Evolutionary conservation across 2,113 vertebrate species (phyloP).

Genomic region (Zapornia atra): DNA sequence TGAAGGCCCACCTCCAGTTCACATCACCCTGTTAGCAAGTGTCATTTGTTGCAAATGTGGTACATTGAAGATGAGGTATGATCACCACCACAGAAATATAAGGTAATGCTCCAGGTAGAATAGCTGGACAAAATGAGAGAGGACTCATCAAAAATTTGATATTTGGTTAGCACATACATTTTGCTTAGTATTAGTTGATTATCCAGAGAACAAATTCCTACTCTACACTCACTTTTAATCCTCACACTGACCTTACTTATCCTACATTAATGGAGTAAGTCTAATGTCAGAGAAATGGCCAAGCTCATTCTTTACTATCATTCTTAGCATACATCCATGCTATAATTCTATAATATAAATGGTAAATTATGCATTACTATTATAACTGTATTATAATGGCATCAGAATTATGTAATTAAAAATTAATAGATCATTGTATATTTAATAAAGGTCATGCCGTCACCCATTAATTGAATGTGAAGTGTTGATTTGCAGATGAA

Average conservation of each 20-base stretch:
- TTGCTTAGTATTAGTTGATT: neutral
- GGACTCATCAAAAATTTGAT: neutral
- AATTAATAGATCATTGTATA: neutral
- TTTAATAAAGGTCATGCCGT: neutral
- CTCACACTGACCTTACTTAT: neutral
- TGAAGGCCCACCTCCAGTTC: neutral
- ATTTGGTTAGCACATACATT: neutral
- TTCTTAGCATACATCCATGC: neutral
- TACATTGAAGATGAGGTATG: accelerated
- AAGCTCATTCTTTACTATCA: neutral
- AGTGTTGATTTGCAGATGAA: slow-evolving; percentile 4
- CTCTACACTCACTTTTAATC: neutral
- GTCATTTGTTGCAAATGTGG: neutral
- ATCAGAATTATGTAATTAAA: neutral
- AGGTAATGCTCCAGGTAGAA: neutral
- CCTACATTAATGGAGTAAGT: neutral
- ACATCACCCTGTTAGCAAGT: neutral
- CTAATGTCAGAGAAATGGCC: neutral
- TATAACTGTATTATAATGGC: neutral
- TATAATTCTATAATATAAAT: neutral
- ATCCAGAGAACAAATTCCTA: neutral
- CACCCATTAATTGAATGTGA: neutral
- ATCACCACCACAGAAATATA: neutral
- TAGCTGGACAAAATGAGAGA: neutral
- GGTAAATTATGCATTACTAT: neutral